Percentiles rank a stretch among this genome's conserved stretches.
phyloP scores from a whole-genome alignment of 2,113 vertebrate genomes.

The Polypterus senegalus region DNA sequence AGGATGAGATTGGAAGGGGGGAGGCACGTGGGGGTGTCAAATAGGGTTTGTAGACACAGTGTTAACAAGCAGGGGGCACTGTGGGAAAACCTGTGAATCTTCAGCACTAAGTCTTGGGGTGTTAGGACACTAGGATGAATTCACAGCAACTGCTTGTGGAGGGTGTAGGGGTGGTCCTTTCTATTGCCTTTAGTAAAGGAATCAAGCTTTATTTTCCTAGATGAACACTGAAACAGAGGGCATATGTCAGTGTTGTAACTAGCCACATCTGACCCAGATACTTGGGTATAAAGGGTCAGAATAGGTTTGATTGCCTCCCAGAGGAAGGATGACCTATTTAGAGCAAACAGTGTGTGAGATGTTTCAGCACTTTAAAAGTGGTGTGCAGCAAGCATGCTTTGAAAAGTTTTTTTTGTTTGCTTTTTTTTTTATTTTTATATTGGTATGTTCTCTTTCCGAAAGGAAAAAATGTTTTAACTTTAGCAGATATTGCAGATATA shows the following conservation, averaged over 20 bases:
- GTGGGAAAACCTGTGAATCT: conserved; percentile 27
- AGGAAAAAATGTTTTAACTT: background rate
- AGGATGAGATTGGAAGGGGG: conserved; percentile 16
- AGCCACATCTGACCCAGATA: conserved; percentile 50
- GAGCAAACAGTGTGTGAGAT: conserved; percentile 27
- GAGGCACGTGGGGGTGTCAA: background rate
- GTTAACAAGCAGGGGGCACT: conserved; percentile 20
- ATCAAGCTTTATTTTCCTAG: conserved; percentile 30
- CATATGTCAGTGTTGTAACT: conserved; percentile 35
- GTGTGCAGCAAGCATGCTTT: background rate
- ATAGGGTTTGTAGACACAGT: background rate
- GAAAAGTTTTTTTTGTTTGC: background rate
- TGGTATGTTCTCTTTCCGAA: too few relatives aligned
- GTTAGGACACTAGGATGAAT: background rate
- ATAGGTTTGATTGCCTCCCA: conserved; percentile 43
- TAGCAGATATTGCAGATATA: too few relatives aligned
- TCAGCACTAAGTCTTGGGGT: conserved; percentile 19
- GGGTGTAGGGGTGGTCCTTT: conserved; percentile 18
- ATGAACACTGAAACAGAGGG: conserved; percentile 23
- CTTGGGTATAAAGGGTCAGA: conserved; percentile 44
- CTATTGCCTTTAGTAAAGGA: conserved; percentile 27
- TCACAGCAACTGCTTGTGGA: conserved; percentile 19
- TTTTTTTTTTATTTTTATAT: background rate
- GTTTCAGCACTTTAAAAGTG: conserved; percentile 31
- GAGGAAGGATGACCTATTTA: conserved; percentile 44